These are phyloP conservation scores for Pholis gunnellus DNA, from an alignment of 2,113 vertebrate species.

Conservation along the genomic window DNA sequence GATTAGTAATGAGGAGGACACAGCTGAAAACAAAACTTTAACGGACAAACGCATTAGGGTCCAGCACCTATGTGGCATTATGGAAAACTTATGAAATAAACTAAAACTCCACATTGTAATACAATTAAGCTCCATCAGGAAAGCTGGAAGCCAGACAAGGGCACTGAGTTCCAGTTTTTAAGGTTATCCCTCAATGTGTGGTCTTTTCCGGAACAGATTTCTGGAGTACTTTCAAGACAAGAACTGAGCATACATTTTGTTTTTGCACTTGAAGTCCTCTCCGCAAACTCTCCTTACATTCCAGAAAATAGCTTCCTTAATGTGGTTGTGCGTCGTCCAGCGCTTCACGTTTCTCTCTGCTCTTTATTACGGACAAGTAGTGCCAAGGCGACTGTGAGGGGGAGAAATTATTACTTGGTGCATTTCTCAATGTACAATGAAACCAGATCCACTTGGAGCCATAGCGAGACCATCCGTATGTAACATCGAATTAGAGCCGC, in stretches of 20 bases:
- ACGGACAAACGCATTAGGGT: constrained; percentile 21
- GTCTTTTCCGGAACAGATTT: constrained; percentile 31
- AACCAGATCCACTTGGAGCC: constrained; percentile 51
- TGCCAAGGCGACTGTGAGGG: constrained; percentile 28
- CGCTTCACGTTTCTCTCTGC: constrained; percentile 20
- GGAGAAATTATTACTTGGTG: constrained; percentile 49
- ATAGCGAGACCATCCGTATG: constrained; percentile 19
- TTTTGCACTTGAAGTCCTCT: constrained; percentile 16
- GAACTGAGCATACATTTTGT: constrained; percentile 15
- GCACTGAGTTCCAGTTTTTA: constrained; percentile 15
- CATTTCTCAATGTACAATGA: constrained; percentile 59
- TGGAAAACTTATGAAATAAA: constrained; percentile 35
- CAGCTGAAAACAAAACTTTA: constrained; percentile 21
- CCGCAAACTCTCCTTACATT: constrained; percentile 19
- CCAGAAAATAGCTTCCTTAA: constrained; percentile 27
- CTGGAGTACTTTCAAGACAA: constrained; percentile 18
- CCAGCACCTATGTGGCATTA: constrained; percentile 31
- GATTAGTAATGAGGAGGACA: constrained; percentile 48
- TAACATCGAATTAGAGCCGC: constrained; percentile 32
- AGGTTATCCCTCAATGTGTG: constrained; percentile 23
- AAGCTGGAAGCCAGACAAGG: constrained; percentile 17
- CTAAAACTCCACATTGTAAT: constrained; percentile 24
- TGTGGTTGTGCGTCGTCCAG: constrained; percentile 19
- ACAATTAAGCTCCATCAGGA: constrained; percentile 36
- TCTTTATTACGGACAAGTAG: constrained; percentile 30